A percentile compares a stretch with the other conserved stretches of the same genome.
Evolutionary conservation across 2,888 invertebrate genomes (phyloP).

Genomic region (Andricus quercusramuli): DNA sequence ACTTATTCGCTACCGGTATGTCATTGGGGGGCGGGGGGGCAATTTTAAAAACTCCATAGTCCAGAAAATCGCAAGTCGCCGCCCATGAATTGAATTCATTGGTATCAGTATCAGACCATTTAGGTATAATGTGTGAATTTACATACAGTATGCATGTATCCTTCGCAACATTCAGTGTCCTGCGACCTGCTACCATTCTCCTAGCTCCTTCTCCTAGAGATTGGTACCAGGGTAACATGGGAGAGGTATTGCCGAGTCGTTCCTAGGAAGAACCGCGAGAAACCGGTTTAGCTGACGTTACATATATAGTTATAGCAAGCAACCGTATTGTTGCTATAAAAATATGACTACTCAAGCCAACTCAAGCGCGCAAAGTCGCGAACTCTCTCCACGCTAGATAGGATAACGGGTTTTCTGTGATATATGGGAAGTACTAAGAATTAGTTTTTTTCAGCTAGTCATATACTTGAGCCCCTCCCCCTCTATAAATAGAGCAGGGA

Average conservation of each 20-base stretch:
- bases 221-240: constrained; percentile 2
- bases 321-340: background rate
- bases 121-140: background rate
- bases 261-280: background rate
- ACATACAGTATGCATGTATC: background rate
- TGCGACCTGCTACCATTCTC: background rate
- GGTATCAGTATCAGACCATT: too few species aligned
- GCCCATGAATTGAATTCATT: too few species aligned
- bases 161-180: background rate
- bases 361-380: background rate
- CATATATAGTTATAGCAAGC: background rate
- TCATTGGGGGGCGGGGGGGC: too few species aligned
- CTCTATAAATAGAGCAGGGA: too few species aligned
- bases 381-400: background rate
- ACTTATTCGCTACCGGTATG: too few species aligned
- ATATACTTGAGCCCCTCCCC: too few species aligned
- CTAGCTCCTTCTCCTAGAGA: constrained; percentile 2
- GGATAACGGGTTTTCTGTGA: background rate
- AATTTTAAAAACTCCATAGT: too few species aligned
- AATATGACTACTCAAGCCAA: background rate
- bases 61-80: too few species aligned
- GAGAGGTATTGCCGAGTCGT: background rate
- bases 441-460: too few species aligned
- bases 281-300: background rate
- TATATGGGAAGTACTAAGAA: too few species aligned